Evolutionary conservation across 2,888 invertebrate genomes (phyloP), one percentile per base, ranked within the genome.

Genomic region (Fragum fragum): DNA sequence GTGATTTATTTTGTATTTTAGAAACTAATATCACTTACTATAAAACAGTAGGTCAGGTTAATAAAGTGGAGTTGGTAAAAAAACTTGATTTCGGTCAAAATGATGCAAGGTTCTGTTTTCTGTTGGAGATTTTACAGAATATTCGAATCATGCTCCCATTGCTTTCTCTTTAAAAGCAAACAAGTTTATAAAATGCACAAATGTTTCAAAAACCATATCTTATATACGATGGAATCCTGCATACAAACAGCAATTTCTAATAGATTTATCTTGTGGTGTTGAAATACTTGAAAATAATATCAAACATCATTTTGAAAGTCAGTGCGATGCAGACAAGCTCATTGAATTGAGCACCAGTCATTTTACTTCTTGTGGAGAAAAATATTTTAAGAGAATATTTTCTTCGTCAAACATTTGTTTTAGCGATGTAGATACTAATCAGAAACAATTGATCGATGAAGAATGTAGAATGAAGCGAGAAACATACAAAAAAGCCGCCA

Each of bases 31-130:
- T n/a, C n/a, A n/a, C n/a, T n/a, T n/a, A n/a, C n/a, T n/a, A n/a
- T n/a, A n/a, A n/a, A n/a, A n/a, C n/a, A n/a, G n/a, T n/a, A n/a
- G n/a, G n/a, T n/a, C n/a, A n/a, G 81, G 78, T 71, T 21, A 66
- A 29, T 71, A 78, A 57, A 29, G 42, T n/a, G 59, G 71, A 23
- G 59, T 77, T n/a, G 78, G 77, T 53, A 16, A n/a, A 14, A 61
- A 61, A 61, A n/a, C 18, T 28, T 23, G 61, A 61, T 26, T 61
- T 61, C 26, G 26, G 11, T 23, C 11, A 53, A 53, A 53, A 53
- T 53, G 53, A 53, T 53, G 6, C n/a, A 11, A 11, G 7, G 18
- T n/a, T 53, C 9, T 28, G 7, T 73, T 73, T 42, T 16, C 23
- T 36, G 52, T 73, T 3, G n/a, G 23, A 18, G 47, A 28, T 28